Evolutionary conservation across 2,888 invertebrate genomes (phyloP), one percentile per base, ranked within the genome.

Genomic region (Volucella bombylans): DNA sequence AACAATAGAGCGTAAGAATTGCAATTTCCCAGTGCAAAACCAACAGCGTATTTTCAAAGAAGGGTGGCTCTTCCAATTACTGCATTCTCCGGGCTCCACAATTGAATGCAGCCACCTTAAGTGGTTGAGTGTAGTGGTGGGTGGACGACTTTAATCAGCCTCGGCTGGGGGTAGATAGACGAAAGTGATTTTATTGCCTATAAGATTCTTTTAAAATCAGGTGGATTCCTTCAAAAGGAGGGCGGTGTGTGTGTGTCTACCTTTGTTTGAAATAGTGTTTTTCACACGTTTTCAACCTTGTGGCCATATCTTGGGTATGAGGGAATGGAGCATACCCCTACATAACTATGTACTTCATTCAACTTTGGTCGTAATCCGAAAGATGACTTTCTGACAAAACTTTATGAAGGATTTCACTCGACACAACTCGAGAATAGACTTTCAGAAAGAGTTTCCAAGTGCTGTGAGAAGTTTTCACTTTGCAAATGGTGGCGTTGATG

Each of bases 21-120:
- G 73, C 82, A 82, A 82, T 82, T 82, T 82, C 68, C 78, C 68
- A 73, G 50, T 39, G 31, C 67, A 73, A 73, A 39, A 68, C 68
- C 57, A 72, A 62, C 65, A 67, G 55, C 39, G 57, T 41, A 62
- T 68, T 62, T 31, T 43, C 23, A 54, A 55, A 54, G 38, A 39
- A 57, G 57, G 15, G 72, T 68, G 78, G 67, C 61, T 31, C 82
- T 72, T 72, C 50, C 72, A 82, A 78, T 73, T 73, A 78, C 68
- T 47, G 49, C 57, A 68, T 61, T 76, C 59, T 38, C 61, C 50
- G 23, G 49, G 43, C 23, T 15, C n/a, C 43, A 38, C 31, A 31
- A 72, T 64, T 65, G 65, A 31, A 31, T 31, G 31, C 6, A 6
- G 6, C 31, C 31, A 23, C 69, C 41, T 50, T 15, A 38, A 18